These are phyloP conservation scores for Okapia johnstoni DNA, from an alignment of 2,113 vertebrate species.

Conservation along the genomic window DNA sequence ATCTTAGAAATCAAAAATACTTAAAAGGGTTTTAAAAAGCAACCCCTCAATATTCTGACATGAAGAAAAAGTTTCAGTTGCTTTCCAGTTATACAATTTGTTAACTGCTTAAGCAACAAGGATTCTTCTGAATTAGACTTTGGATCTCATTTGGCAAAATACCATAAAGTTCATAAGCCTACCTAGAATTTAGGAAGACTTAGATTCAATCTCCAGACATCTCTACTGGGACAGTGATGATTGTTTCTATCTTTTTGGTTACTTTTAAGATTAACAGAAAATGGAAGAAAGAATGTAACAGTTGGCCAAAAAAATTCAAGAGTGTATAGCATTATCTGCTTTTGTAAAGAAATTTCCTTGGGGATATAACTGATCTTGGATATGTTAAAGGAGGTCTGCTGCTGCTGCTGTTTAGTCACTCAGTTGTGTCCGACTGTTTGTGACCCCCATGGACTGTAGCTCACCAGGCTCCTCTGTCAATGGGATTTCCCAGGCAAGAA, in stretches of 20 bases:
- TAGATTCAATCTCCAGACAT: rapidly evolving
- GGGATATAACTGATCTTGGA: background rate
- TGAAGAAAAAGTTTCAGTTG: background rate
- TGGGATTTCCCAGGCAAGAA: background rate
- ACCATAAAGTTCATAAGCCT: background rate
- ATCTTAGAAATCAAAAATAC: background rate
- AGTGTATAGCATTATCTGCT: background rate
- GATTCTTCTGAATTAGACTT: conserved; percentile 12
- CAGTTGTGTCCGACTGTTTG: background rate
- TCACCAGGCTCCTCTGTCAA: background rate
- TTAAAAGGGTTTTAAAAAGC: background rate
- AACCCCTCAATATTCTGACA: background rate
- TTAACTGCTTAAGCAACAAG: background rate
- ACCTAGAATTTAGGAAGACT: background rate
- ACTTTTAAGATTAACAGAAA: conserved; percentile 15
- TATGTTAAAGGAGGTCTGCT: background rate
- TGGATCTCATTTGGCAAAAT: background rate
- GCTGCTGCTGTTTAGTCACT: background rate
- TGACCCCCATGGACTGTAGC: background rate
- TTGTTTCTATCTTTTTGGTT: background rate
- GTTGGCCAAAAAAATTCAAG: background rate
- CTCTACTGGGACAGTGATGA: rapidly evolving
- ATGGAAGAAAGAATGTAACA: background rate
- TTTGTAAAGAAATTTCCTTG: background rate
- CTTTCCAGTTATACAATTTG: background rate